These are phyloP conservation scores for Vespertilio murinus DNA, from an alignment of 2,797 vertebrate species.

Conservation along the genomic window DNA sequence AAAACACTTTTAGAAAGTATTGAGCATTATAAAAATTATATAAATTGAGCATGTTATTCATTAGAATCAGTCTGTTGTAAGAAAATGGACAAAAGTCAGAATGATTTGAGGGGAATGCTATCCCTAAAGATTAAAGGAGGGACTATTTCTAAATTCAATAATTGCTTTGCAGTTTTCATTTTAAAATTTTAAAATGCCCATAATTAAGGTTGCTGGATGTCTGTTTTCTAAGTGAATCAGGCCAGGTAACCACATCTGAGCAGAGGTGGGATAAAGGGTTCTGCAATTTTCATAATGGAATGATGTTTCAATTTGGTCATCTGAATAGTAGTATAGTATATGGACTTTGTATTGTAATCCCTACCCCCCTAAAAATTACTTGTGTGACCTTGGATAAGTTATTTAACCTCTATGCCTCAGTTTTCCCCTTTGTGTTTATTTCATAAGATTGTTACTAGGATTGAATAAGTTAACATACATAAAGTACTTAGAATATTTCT, in stretches of 20 bases:
- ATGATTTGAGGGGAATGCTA: background rate
- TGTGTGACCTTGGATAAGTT: background rate
- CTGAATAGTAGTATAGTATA: background rate
- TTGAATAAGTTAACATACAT: background rate
- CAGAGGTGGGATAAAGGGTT: background rate
- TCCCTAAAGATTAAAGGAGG: background rate
- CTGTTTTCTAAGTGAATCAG: background rate
- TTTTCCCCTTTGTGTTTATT: constrained; percentile 27
- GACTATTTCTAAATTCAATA: background rate
- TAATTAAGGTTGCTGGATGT: background rate
- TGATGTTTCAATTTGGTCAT: background rate
- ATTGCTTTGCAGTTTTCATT: constrained; percentile 11
- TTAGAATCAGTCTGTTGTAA: background rate
- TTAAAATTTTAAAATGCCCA: background rate
- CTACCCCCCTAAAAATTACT: background rate
- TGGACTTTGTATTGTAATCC: background rate
- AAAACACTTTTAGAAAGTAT: constrained; percentile 2
- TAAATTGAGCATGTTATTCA: background rate
- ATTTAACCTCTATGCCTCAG: background rate
- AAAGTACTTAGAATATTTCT: constrained; percentile 19
- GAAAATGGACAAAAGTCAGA: constrained; percentile 20
- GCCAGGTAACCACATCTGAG: background rate
- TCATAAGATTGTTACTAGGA: background rate
- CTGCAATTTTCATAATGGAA: constrained; percentile 10
- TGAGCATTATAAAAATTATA: constrained; percentile 21